These are phyloP conservation scores for Drosophila subpulchrella DNA, from an alignment of 1,140 invertebrate species.

Conservation along the genomic window DNA sequence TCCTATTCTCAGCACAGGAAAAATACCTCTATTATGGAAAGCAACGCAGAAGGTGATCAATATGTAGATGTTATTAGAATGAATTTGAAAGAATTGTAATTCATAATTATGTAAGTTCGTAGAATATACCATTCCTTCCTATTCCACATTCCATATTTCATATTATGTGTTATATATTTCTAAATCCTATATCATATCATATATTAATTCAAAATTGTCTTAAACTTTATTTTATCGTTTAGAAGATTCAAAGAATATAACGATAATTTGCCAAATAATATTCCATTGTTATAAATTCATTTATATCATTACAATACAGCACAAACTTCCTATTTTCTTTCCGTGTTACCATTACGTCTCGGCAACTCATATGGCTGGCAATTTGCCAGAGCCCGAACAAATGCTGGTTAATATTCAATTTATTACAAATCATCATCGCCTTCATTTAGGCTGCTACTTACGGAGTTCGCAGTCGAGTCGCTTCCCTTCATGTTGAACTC, in stretches of 20 bases:
- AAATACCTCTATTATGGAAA: neutral
- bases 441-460: conserved; percentile 63
- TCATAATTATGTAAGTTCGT: too few species aligned
- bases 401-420: conserved; percentile 80
- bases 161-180: too few species aligned
- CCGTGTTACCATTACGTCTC: conserved; percentile 6
- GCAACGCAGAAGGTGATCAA: neutral
- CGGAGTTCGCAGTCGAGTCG: conserved; percentile 17
- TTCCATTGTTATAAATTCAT: neutral
- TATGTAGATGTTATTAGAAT: neutral
- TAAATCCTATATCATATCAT: too few species aligned
- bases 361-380: conserved; percentile 45
- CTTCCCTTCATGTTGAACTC: conserved; percentile 66
- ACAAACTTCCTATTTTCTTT: neutral
- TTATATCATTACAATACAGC: neutral
- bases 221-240: too few species aligned
- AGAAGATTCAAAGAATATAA: too few species aligned
- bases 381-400: conserved; percentile 57
- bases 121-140: too few species aligned
- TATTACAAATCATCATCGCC: conserved; percentile 73
- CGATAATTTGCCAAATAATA: too few species aligned
- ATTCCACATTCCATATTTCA: too few species aligned
- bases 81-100: too few species aligned
- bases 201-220: too few species aligned
- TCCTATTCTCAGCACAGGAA: neutral